These are phyloP conservation scores for Nebria salina DNA, from an alignment of 2,888 invertebrate species.

Conservation along the genomic window DNA sequence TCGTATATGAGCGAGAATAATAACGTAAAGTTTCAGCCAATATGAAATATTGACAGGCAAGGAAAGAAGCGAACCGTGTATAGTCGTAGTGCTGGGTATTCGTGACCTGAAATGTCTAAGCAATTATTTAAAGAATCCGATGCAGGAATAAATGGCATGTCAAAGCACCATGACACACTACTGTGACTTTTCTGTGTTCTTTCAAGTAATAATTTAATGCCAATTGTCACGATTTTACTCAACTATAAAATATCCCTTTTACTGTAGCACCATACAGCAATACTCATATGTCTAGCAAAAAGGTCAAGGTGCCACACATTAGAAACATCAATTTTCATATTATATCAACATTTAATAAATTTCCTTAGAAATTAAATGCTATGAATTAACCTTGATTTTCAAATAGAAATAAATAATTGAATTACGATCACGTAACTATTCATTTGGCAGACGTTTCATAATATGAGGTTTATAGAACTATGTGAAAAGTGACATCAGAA, in stretches of 20 bases:
- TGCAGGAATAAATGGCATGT: not conserved
- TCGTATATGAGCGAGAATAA: not conserved
- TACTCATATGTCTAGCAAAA: not conserved
- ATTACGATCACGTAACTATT: too few species aligned
- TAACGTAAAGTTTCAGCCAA: not conserved
- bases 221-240: not conserved
- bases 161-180: not conserved
- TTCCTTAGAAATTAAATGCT: too few species aligned
- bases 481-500: too few species aligned
- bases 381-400: too few species aligned
- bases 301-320: not conserved
- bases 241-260: not conserved
- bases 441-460: too few species aligned
- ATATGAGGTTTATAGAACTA: too few species aligned
- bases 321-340: not conserved
- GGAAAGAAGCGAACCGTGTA: not conserved
- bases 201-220: not conserved
- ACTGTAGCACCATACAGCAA: not conserved
- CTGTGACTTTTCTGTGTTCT: slow-evolving; percentile 1
- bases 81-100: not conserved
- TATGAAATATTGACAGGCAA: not conserved
- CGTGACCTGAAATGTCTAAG: slow-evolving; percentile 1
- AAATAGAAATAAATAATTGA: too few species aligned
- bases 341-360: too few species aligned
- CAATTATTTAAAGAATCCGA: slow-evolving; percentile 1